These are phyloP conservation scores for Cantharis nigra DNA, from an alignment of 2,888 invertebrate genomes.

Conservation along the genomic window DNA sequence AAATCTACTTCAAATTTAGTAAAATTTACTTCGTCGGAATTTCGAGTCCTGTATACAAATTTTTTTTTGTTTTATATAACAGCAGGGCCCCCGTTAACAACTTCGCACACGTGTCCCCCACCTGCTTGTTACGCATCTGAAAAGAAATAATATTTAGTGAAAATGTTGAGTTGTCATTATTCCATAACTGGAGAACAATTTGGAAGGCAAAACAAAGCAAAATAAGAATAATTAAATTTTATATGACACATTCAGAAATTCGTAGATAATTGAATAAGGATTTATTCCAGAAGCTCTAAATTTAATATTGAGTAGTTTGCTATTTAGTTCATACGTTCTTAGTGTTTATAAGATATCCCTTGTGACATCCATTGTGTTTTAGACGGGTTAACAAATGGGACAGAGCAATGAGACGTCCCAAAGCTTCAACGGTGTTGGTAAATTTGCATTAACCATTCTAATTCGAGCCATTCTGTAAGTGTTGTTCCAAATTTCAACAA, in stretches of 20 bases:
- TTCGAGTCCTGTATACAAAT: too few species aligned
- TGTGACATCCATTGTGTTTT: conserved; percentile 23
- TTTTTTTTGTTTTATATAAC: too few species aligned
- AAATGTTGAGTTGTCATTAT: neutral
- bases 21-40: too few species aligned
- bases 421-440: conserved; percentile 18
- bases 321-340: conserved; percentile 26
- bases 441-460: conserved; percentile 26
- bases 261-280: neutral
- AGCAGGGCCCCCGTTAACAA: too few species aligned
- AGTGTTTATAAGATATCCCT: conserved; percentile 25
- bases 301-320: conserved; percentile 16
- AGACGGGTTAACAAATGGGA: conserved; percentile 31
- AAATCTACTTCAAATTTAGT: too few species aligned
- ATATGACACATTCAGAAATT: neutral
- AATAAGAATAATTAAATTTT: neutral
- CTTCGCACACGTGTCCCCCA: too few species aligned
- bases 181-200: neutral
- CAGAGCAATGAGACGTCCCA: conserved; percentile 23
- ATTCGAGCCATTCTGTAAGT: conserved; percentile 16
- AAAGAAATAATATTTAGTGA: neutral
- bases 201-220: neutral
- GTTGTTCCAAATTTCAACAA: neutral
- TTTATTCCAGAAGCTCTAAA: neutral
- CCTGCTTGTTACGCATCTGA: too few species aligned